phyloP scores from a whole-genome alignment of 1,140 invertebrate species.

The Pachyrhynchus sulphureomaculatus region DNA sequence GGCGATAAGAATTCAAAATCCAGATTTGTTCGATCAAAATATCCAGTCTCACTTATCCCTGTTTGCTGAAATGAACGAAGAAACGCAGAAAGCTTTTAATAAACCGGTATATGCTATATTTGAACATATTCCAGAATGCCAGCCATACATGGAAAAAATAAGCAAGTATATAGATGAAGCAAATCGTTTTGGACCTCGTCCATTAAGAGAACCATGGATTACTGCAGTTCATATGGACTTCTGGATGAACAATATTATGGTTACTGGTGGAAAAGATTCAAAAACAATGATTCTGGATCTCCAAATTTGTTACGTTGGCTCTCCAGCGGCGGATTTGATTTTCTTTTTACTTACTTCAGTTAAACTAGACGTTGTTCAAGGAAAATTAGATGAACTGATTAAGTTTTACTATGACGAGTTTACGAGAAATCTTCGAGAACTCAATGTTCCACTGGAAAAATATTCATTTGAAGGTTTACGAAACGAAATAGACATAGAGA shows the following conservation, averaged over 20 bases:
- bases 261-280: conserved; percentile 42
- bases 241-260: conserved; percentile 63
- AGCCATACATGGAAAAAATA: conserved; percentile 6
- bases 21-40: conserved; percentile 50
- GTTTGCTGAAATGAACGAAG: not conserved
- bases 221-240: conserved; percentile 59
- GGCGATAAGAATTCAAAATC: conserved; percentile 51
- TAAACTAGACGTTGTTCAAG: conserved; percentile 37
- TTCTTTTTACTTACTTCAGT: conserved; percentile 59
- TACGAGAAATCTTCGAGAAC: conserved; percentile 12
- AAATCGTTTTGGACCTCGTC: not conserved
- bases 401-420: conserved; percentile 51
- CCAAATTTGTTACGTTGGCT: conserved; percentile 36
- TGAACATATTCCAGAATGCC: conserved; percentile 13
- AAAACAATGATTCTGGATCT: conserved; percentile 20
- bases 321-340: conserved; percentile 55
- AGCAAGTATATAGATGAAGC: not conserved
- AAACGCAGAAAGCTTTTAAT: not conserved
- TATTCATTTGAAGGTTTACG: conserved; percentile 15
- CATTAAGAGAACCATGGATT: conserved; percentile 51
- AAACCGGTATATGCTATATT: not conserved
- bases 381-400: conserved; percentile 51
- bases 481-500: conserved; percentile 24
- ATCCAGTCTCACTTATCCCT: conserved; percentile 39
- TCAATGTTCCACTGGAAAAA: conserved; percentile 5